Evolutionary conservation across 2,797 vertebrate genomes (phyloP).

Genomic region (Paramormyrops hopkinsi): DNA sequence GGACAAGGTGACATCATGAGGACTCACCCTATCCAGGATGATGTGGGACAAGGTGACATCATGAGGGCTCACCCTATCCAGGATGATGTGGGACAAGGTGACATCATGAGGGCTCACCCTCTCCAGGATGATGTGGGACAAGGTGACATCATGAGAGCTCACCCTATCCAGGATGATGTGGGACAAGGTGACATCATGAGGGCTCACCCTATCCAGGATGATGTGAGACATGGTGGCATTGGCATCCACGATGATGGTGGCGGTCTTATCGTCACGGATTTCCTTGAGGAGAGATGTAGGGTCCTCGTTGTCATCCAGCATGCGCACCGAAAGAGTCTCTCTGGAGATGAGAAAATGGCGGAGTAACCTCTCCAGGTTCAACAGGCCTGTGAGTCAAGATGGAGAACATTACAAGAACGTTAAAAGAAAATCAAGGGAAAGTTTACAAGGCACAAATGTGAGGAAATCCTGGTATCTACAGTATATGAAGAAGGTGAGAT

Average conservation of each 20-base stretch:
- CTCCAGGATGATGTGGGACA: conserved; percentile 60
- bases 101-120: conserved; percentile 36
- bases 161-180: neutral
- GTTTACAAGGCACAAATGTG: neutral
- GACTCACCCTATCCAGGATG: conserved; percentile 37
- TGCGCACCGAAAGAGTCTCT: conserved; percentile 70
- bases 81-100: conserved; percentile 51
- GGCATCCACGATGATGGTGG: conserved; percentile 73
- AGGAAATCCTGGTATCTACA: neutral
- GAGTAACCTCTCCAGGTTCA: conserved; percentile 73
- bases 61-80: conserved; percentile 48
- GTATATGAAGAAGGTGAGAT: neutral
- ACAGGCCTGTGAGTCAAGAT: conserved; percentile 55
- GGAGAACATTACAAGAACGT: neutral
- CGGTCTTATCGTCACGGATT: conserved; percentile 72
- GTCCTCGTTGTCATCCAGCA: conserved; percentile 71
- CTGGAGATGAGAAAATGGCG: conserved; percentile 76
- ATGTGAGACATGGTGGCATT: conserved; percentile 71
- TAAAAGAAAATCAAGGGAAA: neutral
- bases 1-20: neutral
- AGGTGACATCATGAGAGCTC: neutral
- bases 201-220: conserved; percentile 66
- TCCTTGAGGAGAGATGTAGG: conserved; percentile 73
- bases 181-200: neutral
- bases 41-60: conserved; percentile 70